phyloP scores from a whole-genome alignment of 1,140 invertebrate species.

The Heliconius eleuchia region DNA sequence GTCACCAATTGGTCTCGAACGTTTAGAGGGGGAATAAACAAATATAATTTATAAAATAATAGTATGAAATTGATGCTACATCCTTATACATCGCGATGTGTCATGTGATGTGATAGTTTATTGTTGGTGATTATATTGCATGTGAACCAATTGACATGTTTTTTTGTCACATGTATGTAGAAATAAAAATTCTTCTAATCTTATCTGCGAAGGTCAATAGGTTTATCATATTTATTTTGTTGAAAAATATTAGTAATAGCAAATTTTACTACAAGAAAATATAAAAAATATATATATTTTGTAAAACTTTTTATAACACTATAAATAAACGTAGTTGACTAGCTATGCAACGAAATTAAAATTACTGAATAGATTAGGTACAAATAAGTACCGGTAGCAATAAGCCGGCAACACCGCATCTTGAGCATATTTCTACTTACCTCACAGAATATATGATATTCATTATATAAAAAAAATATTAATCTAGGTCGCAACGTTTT shows the following conservation, averaged over 20 bases:
- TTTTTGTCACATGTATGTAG: not conserved
- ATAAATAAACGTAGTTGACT: too few species aligned
- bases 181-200: not conserved
- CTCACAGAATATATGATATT: not conserved
- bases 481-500: not conserved
- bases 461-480: not conserved
- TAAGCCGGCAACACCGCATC: not conserved
- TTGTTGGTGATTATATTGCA: not conserved
- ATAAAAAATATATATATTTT: too few species aligned
- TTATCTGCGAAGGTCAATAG: not conserved
- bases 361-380: too few species aligned
- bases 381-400: not conserved
- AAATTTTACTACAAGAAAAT: not conserved
- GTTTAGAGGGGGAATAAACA: not conserved
- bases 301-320: too few species aligned
- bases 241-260: not conserved
- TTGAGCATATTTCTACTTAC: not conserved
- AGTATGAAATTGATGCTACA: not conserved
- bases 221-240: conserved; percentile 2
- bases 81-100: not conserved
- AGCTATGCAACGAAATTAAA: too few species aligned
- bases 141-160: not conserved
- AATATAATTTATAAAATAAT: not conserved
- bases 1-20: not conserved
- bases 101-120: not conserved